A percentile compares a stretch with the other conserved stretches of the same genome.
These are phyloP conservation scores for Lepus oiostolus DNA, from an alignment of 2,797 vertebrate genomes.

Conservation along the genomic window DNA sequence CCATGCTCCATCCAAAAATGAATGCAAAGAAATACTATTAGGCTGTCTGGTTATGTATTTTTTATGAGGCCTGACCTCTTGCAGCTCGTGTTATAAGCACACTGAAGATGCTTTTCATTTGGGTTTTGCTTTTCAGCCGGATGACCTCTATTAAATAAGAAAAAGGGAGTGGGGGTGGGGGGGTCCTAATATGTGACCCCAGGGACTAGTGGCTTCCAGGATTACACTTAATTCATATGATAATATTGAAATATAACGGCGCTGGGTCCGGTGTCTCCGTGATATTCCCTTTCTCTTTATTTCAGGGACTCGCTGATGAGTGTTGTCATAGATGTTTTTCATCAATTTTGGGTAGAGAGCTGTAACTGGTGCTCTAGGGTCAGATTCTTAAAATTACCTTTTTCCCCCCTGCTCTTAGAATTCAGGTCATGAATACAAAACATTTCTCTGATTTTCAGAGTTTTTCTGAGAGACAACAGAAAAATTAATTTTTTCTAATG, in stretches of 20 bases:
- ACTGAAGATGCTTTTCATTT: constrained; percentile 93
- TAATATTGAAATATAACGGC: constrained; percentile 92
- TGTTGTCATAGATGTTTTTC: constrained; percentile 80
- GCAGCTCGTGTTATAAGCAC: constrained; percentile 91
- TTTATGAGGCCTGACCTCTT: constrained; percentile 92
- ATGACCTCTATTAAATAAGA: constrained; percentile 92
- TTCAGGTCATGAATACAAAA: constrained; percentile 79
- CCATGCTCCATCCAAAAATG: constrained; percentile 90
- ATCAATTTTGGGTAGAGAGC: constrained; percentile 76
- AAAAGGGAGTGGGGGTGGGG: constrained; percentile 72
- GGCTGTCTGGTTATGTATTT: constrained; percentile 93
- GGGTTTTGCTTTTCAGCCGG: constrained; percentile 92
- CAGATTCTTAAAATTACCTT: constrained; percentile 88
- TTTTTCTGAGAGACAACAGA: constrained; percentile 82
- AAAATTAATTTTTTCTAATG: constrained; percentile 86
- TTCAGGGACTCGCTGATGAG: constrained; percentile 86
- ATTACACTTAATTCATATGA: constrained; percentile 92
- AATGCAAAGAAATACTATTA: constrained; percentile 93
- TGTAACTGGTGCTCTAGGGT: constrained; percentile 72
- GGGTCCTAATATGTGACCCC: constrained; percentile 90
- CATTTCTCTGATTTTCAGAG: constrained; percentile 60
- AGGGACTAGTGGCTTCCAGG: constrained; percentile 89
- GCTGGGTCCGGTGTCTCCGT: constrained; percentile 87
- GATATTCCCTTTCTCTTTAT: constrained; percentile 88
- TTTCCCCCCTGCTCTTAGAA: constrained; percentile 55